Percentiles rank a stretch among this genome's conserved stretches.
Evolutionary conservation across 2,113 vertebrate species (phyloP).

Genomic region (Romanogobio albipinnatus): DNA sequence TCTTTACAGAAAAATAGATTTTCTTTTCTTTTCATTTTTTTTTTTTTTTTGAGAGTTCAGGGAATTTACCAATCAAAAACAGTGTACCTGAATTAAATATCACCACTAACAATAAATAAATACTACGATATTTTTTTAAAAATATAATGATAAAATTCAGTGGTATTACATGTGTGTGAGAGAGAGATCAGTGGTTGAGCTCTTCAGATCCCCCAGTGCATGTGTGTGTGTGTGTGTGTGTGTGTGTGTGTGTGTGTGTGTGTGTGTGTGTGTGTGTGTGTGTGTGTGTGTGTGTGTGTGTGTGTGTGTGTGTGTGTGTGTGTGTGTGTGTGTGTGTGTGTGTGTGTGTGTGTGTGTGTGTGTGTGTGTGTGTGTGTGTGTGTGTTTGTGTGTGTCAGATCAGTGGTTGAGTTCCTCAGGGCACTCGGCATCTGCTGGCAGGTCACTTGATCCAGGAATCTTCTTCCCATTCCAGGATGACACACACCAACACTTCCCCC

Average conservation of each 20-base stretch:
- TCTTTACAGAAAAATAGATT: constrained; percentile 70
- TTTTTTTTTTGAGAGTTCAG: constrained; percentile 68
- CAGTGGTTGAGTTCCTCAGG: constrained; percentile 71
- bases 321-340: constrained; percentile 40
- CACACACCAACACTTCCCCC: constrained; percentile 94
- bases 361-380: constrained; percentile 38
- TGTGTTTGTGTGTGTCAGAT: constrained; percentile 48
- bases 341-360: constrained; percentile 43
- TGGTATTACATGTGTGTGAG: constrained; percentile 62
- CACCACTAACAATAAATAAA: constrained; percentile 79
- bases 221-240: constrained; percentile 41
- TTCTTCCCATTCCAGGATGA: constrained; percentile 87
- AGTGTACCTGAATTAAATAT: constrained; percentile 82
- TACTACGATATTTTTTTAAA: constrained; percentile 57
- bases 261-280: constrained; percentile 43
- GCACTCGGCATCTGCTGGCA: constrained; percentile 83
- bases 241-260: constrained; percentile 40
- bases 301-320: constrained; percentile 44
- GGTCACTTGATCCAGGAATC: constrained; percentile 80
- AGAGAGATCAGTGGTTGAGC: constrained; percentile 56
- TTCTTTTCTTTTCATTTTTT: constrained; percentile 70
- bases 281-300: constrained; percentile 39
- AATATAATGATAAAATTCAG: constrained; percentile 66
- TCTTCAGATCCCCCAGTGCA: constrained; percentile 77
- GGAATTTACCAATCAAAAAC: constrained; percentile 67